phyloP scores from a whole-genome alignment of 2,797 vertebrate species.

The Thripadectes ignobilis region DNA sequence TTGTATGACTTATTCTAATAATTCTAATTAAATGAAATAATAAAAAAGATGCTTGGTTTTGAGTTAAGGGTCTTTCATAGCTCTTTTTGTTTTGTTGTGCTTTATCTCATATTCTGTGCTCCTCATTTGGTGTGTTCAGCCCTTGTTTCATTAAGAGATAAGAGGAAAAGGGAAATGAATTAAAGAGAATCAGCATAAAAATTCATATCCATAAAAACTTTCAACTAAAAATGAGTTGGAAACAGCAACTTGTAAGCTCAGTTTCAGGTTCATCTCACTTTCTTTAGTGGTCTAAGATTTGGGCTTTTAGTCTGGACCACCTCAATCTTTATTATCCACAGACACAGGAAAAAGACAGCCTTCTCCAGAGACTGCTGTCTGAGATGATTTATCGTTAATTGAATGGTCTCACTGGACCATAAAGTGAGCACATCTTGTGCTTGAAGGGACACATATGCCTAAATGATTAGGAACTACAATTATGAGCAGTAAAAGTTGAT shows the following conservation, averaged over 20 bases:
- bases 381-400: background rate
- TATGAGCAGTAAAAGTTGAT: background rate
- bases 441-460: background rate
- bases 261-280: background rate
- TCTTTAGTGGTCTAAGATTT: background rate
- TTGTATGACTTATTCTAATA: background rate
- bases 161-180: background rate
- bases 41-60: background rate
- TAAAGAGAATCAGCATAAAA: background rate
- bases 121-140: background rate
- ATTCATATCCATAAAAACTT: background rate
- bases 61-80: background rate
- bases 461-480: background rate
- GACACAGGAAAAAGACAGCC: background rate
- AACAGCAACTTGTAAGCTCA: background rate
- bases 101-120: background rate
- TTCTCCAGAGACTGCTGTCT: background rate
- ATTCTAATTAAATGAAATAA: background rate
- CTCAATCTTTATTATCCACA: background rate
- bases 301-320: background rate
- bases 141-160: background rate
- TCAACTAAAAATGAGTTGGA: background rate
- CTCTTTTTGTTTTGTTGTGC: background rate
- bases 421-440: background rate
- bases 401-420: background rate